These are phyloP conservation scores for Drosophila mayri DNA, from an alignment of 1,140 invertebrate genomes.

Conservation along the genomic window DNA sequence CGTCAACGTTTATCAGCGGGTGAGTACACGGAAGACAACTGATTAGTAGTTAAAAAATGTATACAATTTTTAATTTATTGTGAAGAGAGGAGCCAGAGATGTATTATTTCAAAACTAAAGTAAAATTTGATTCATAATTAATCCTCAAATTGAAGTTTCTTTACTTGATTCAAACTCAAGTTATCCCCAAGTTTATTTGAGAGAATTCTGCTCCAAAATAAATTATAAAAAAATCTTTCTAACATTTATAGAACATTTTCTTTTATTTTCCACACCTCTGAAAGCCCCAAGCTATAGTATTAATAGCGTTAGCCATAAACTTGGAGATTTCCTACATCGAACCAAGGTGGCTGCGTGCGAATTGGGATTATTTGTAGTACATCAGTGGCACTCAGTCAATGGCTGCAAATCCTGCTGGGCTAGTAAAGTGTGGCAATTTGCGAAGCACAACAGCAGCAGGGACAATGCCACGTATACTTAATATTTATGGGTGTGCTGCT, in stretches of 20 bases:
- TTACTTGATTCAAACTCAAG: too few relatives aligned
- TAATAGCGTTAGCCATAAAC: not conserved
- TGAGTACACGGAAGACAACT: conserved; percentile 36
- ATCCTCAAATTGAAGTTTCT: not conserved
- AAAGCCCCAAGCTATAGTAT: not conserved
- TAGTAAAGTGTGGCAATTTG: conserved; percentile 68
- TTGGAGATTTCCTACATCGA: conserved; percentile 5
- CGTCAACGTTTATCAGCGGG: conserved; percentile 63
- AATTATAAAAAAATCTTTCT: not conserved
- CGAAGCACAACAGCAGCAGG: conserved; percentile 35
- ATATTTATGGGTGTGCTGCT: conserved; percentile 73
- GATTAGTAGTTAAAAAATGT: not conserved
- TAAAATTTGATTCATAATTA: not conserved
- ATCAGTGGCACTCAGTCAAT: conserved; percentile 51
- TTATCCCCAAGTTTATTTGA: too few relatives aligned
- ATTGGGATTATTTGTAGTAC: conserved; percentile 7
- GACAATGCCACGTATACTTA: conserved; percentile 63
- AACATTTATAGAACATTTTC: not conserved
- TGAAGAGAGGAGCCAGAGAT: not conserved
- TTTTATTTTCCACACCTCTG: not conserved
- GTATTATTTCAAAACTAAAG: not conserved
- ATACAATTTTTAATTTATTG: not conserved
- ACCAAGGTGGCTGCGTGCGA: conserved; percentile 17
- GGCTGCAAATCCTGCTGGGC: conserved; percentile 50
- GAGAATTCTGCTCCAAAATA: not conserved